Evolutionary conservation across 92 coral and sea anemone species (phyloP).

Genomic region (Montipora capitata): DNA sequence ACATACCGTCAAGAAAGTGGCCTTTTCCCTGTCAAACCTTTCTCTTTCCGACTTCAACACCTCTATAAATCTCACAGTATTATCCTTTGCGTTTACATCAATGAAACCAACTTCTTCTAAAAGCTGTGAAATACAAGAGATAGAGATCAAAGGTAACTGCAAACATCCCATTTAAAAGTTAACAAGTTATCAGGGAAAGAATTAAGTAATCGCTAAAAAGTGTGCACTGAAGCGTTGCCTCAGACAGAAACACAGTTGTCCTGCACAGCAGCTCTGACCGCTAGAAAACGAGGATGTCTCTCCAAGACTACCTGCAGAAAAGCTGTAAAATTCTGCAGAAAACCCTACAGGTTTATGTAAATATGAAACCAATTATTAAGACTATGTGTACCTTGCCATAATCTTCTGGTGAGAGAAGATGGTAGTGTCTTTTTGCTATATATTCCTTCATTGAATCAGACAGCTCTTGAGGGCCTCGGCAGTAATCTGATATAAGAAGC

Average conservation of each 20-base stretch:
- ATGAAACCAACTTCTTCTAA: conserved; percentile 87
- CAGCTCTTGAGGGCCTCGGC: conserved; percentile 79
- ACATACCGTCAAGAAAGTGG: conserved; percentile 75
- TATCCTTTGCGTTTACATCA: conserved; percentile 85
- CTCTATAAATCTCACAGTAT: conserved; percentile 77
- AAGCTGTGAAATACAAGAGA: conserved; percentile 47
- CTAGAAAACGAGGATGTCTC: too few relatives aligned
- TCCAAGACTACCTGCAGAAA: too few relatives aligned
- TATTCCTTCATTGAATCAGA: conserved; percentile 87
- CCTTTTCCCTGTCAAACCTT: conserved; percentile 62
- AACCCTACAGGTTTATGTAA: too few relatives aligned
- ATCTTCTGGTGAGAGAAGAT: conserved; percentile 73
- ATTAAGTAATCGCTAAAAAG: too few relatives aligned
- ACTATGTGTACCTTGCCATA: conserved; percentile 90
- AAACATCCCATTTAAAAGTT: too few relatives aligned
- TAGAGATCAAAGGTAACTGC: too few relatives aligned
- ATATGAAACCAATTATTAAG: too few relatives aligned
- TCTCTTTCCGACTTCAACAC: conserved; percentile 72
- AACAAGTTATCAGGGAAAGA: too few relatives aligned
- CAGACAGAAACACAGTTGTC: too few relatives aligned
- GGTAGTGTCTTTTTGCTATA: conserved; percentile 87
- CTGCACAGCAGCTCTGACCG: too few relatives aligned
- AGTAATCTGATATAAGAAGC: conserved; percentile 93
- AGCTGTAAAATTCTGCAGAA: too few relatives aligned
- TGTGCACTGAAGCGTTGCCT: too few relatives aligned